These are phyloP conservation scores for Lasioglossum figueresi DNA, from an alignment of 2,888 invertebrate species.

Conservation along the genomic window DNA sequence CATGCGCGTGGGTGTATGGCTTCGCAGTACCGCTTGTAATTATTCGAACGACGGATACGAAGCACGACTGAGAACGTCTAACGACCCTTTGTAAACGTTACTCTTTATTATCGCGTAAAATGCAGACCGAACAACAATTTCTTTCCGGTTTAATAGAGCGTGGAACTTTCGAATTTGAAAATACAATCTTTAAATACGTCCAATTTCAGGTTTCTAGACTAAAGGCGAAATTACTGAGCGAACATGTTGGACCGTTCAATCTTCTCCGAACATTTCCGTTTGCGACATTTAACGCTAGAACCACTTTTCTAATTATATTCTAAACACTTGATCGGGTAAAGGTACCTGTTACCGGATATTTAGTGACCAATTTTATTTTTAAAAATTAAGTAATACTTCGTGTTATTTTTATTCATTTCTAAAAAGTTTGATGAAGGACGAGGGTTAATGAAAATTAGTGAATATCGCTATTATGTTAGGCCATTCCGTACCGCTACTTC, in stretches of 20 bases:
- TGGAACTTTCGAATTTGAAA: background rate
- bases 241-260: background rate
- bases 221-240: background rate
- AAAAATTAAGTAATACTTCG: no score
- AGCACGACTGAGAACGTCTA: background rate
- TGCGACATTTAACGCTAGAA: background rate
- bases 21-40: background rate
- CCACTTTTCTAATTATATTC: no score
- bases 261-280: background rate
- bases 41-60: background rate
- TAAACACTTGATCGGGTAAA: no score
- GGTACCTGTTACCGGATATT: no score
- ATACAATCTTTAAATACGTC: background rate
- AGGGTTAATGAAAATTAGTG: background rate
- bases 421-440: no score
- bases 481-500: background rate
- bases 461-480: background rate
- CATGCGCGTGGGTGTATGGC: background rate
- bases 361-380: no score
- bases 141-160: background rate
- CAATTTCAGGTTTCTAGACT: background rate
- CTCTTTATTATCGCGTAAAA: background rate
- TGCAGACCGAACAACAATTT: background rate
- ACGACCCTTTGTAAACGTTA: background rate
- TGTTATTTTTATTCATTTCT: no score